Evolutionary conservation across 2,113 vertebrate genomes (phyloP), one percentile per base, ranked within the genome.

Genomic region (Hoplias malabaricus): DNA sequence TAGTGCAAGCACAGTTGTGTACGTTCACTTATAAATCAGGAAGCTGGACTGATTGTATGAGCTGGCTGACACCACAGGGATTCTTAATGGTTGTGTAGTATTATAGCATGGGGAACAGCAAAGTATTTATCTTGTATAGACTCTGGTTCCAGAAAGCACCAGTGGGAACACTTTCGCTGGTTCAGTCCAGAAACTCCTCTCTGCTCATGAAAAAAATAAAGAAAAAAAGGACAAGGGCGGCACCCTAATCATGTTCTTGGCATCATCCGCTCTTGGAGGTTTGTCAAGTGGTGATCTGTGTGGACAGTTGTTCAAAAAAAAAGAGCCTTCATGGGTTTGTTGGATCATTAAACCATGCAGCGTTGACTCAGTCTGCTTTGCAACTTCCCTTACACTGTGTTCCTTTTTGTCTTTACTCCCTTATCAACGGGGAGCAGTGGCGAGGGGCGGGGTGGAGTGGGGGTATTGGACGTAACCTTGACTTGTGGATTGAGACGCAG

Each of bases 401-500:
- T 79, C 43, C 36, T 70, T 70, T 70, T 66, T 71, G 54, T 81
- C 69, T 57, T 72, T 72, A 34, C 40, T 31, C 42, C 62, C 79
- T 82, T 81, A 83, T 82, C 79, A 74, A 14, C 63, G 77, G 40
- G 65, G 57, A 53, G 34, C 38, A 23, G 25, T 36, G 12, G 29
- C 33, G 27, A 7, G 36, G 69, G 38, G 38, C 11, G 63, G 61
- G 11, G 14, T n/a, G n/a, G n/a, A n/a, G n/a, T n/a, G 33, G 53
- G 38, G 68, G 40, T 33, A 48, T 79, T 75, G 66, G 50, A 81
- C 70, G 69, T 83, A 83, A 87, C 81, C 82, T 84, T 80, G 80
- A 84, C 84, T 82, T 85, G 82, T 86, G 87, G 82, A 84, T 77
- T 84, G 84, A 86, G 83, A 77, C 77, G n/a, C 82, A 87, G 86